phyloP scores from a whole-genome alignment of 2,797 vertebrate genomes.

The Propithecus deckenii region DNA sequence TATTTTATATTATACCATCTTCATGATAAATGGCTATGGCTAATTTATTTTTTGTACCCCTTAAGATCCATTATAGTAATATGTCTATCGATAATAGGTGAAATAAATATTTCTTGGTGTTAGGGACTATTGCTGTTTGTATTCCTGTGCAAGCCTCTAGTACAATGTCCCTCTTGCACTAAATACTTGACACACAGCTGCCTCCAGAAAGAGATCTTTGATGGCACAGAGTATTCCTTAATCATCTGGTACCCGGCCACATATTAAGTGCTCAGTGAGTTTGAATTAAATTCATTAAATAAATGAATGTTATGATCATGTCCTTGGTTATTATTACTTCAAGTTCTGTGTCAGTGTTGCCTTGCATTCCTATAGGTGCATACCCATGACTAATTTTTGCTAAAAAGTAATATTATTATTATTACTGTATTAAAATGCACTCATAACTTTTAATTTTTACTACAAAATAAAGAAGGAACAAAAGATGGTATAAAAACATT shows the following conservation, averaged over 20 bases:
- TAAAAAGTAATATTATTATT: neutral
- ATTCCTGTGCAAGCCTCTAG: neutral
- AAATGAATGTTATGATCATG: neutral
- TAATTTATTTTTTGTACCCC: neutral
- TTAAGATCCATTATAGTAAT: neutral
- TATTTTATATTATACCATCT: neutral
- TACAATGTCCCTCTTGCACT: neutral
- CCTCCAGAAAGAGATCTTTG: neutral
- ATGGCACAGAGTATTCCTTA: neutral
- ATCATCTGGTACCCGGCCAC: neutral
- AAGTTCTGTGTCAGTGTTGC: neutral
- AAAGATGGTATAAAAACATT: neutral
- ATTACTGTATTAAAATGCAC: neutral
- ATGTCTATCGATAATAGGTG: neutral
- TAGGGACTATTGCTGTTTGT: neutral
- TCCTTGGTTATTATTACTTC: neutral
- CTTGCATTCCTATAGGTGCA: neutral
- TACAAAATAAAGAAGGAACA: neutral
- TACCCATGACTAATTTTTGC: neutral
- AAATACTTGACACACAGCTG: neutral
- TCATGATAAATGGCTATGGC: neutral
- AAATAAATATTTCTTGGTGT: neutral
- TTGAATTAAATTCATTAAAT: neutral
- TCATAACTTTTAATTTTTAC: neutral
- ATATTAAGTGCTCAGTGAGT: neutral